Evolutionary conservation across 2,113 vertebrate genomes (phyloP).

Genomic region (Motacilla tschutschensis): DNA sequence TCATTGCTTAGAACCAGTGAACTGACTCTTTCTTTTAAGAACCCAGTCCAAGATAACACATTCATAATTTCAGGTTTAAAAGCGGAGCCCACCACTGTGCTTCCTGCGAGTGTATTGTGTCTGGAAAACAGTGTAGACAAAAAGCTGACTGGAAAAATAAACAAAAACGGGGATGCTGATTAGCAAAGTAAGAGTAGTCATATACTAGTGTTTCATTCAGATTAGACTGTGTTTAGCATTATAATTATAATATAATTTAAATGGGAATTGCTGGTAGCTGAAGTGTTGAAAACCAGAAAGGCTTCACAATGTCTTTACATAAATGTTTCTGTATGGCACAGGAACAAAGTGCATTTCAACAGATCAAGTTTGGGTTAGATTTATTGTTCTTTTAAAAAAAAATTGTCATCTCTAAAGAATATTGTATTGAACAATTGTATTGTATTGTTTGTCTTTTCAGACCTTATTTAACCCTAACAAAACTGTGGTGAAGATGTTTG

Average conservation of each 20-base stretch:
- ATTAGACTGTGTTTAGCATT: neutral
- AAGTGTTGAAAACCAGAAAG: neutral
- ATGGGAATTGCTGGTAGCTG: neutral
- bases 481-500: slow-evolving; percentile 99
- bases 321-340: fast-evolving
- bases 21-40: neutral
- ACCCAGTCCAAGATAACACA: neutral
- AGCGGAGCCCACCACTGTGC: neutral
- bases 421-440: neutral
- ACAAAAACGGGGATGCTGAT: neutral
- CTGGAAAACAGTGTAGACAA: neutral
- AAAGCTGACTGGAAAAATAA: neutral
- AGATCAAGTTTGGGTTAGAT: neutral
- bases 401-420: neutral
- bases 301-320: neutral
- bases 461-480: slow-evolving; percentile 99
- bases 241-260: neutral
- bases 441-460: slow-evolving; percentile 71
- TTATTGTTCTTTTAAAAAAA: neutral
- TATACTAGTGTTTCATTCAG: neutral
- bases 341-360: neutral
- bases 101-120: neutral
- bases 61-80: neutral
- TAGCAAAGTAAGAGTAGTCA: neutral
- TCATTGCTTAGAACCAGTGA: neutral